Base-by-base conservation (phyloP, 2,888 invertebrate genomes). In the Leucophenga montana region DNA sequence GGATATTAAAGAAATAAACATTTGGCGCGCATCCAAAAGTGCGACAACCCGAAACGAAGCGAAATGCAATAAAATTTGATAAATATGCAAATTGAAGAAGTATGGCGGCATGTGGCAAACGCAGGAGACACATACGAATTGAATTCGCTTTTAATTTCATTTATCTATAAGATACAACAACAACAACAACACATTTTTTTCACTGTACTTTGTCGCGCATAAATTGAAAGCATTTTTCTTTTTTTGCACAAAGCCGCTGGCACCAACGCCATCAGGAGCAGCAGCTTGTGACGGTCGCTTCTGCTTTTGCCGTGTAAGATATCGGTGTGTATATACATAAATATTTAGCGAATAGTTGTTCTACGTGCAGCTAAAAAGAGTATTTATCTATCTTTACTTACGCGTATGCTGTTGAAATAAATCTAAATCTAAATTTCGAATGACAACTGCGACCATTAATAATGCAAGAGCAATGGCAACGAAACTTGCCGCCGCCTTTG, bases 81-180 rank as follows among this genome's bases (percentile, higher is more conserved):
- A 64, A 64, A 64, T 64, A 64, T 64, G 62, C 62, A 64, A 64
- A 64, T 64, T 48, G 48, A 13, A 64, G 46, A 48, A 13, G 20
- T 64, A 46, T 64, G 62, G 62, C 62, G 44, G 16, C 62, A 48
- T 48, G 22, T 48, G 13, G 46, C 20, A 59, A 11, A 56, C 53
- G 16, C 16, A 56, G 18, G 56, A 18, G 56, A 50, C 11, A 22
- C 27, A 56, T 14, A 6, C 27, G 22, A 27, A 27, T 20, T 56
- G 56, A 27, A 22, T 56, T 56, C 27, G 14, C 11, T 39, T 39
- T 39, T 11, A 11, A 39, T 39, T 39, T 39, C 39, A 8, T 39
- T 39, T 39, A 11, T 39, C 1, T 5, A 39, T 1, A 39, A 39
- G 8, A 39, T 3, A 27, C 2, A 27, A 27, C 2, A 27, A 27